Base-by-base conservation (phyloP, 2,113 vertebrate genomes). In the Pituophis catenifer region DNA sequence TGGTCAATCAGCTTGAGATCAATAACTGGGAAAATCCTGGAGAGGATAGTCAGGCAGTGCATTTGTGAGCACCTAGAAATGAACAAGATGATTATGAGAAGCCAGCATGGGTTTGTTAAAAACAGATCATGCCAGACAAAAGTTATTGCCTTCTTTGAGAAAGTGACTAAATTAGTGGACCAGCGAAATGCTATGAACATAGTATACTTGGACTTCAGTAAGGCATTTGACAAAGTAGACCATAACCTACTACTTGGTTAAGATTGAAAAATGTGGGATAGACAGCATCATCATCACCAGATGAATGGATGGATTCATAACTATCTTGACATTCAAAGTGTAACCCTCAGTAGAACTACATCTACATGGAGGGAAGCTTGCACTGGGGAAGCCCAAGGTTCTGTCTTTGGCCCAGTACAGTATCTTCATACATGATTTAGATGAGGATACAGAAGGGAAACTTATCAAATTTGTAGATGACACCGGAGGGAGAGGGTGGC, bases 401-500 rank as follows among this genome's bases (percentile, higher is more conserved):
- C 10, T 65, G 11, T 29, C 26, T n/a, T 65, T 2, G 26, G 62
- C 26, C 62, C 62, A 65, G 4, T 65, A 65, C 11, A 65, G 13
- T 13, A 65, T 65, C 26, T 29, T 65, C 11, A 65, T 65, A 12
- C 29, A 65, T 13, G 62, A 65, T 65, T 11, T 65, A 65, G 62
- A n/a, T 29, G 26, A 13, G 62, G 26, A 12, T 29, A 65, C 26
- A 29, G 26, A 65, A 5, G 62, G 26, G 10, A 26, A 65, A 13
- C 10, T 13, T 29, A 26, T 50, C 48, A 50, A 50, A 50, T 50
- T 50, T 50, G 5, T 50, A 50, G 48, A 7, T 50, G 48, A 21
- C 57, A 21, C 2, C 2, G 12, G 9, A 10, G 3, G 5, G 48
- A 1, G 1, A 2, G 26, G 10, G 11, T 26, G 3, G 3, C 10